Evolutionary conservation across 2,888 invertebrate species (phyloP).

Genomic region (Troilus luridus): DNA sequence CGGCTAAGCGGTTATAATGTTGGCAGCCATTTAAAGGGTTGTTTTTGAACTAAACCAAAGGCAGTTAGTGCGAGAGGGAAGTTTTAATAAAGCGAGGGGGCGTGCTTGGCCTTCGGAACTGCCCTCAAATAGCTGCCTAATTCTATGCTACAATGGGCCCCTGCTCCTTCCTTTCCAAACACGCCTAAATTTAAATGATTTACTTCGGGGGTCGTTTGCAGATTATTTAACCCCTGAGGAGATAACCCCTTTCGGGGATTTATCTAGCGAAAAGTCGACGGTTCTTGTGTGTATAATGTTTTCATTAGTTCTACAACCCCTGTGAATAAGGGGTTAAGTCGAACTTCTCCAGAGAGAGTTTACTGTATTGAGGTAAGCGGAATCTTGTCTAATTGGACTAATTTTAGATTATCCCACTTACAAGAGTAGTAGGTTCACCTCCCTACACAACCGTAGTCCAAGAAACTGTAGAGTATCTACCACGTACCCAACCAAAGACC

Average conservation of each 20-base stretch:
- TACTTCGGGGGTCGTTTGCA: not conserved
- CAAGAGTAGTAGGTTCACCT: too few relatives aligned
- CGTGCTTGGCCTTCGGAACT: slow-evolving; percentile 40
- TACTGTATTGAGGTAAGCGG: too few relatives aligned
- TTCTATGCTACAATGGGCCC: slow-evolving; percentile 17
- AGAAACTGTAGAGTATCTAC: too few relatives aligned
- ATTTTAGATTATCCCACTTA: too few relatives aligned
- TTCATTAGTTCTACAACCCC: not conserved
- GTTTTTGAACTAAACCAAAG: slow-evolving; percentile 44
- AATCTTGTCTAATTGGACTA: too few relatives aligned
- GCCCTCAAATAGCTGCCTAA: slow-evolving; percentile 39
- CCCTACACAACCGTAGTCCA: too few relatives aligned
- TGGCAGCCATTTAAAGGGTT: slow-evolving; percentile 42
- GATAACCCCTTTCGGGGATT: slow-evolving; percentile 16
- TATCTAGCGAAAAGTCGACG: slow-evolving; percentile 16
- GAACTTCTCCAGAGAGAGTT: too few relatives aligned
- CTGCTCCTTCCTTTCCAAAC: slow-evolving; percentile 11
- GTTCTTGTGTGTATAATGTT: not conserved
- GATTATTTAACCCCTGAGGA: slow-evolving; percentile 14
- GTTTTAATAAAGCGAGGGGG: slow-evolving; percentile 26
- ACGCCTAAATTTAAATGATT: slow-evolving; percentile 41
- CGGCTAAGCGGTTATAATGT: slow-evolving; percentile 47
- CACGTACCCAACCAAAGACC: too few relatives aligned
- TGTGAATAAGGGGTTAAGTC: too few relatives aligned
- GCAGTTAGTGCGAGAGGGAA: slow-evolving; percentile 49